A percentile compares a stretch with the other conserved stretches of the same genome.
phyloP scores from a whole-genome alignment of 2,888 invertebrate species.

The Drosophila tanythrix region DNA sequence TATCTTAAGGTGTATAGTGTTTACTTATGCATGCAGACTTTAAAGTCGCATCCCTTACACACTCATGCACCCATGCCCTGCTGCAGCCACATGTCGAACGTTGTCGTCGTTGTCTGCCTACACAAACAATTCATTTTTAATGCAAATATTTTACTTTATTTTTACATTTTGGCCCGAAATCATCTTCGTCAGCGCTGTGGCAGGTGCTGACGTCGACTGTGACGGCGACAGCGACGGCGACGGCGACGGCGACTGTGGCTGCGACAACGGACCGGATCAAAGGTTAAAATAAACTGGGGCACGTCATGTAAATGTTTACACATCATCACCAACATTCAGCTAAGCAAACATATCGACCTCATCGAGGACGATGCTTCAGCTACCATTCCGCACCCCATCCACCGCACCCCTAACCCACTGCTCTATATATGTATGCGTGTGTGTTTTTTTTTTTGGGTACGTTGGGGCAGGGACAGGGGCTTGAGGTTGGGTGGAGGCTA shows the following conservation, averaged over 20 bases:
- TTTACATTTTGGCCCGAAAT: constrained; percentile 33
- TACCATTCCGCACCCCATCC: neutral
- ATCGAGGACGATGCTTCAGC: constrained; percentile 53
- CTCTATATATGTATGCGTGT: constrained; percentile 5
- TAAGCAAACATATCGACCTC: constrained; percentile 82
- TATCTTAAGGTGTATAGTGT: constrained; percentile 44
- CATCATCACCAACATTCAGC: constrained; percentile 81
- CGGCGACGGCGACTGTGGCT: constrained; percentile 16
- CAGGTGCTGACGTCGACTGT: constrained; percentile 30
- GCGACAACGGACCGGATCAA: constrained; percentile 65
- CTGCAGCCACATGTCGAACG: constrained; percentile 32
- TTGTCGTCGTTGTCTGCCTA: constrained; percentile 52
- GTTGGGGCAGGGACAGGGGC: constrained; percentile 1
- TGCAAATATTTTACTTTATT: constrained; percentile 74
- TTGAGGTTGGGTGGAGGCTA: constrained; percentile 17
- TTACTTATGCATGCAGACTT: constrained; percentile 62
- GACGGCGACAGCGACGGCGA: neutral
- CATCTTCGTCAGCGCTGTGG: constrained; percentile 32
- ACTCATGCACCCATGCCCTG: neutral
- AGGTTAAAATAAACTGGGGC: constrained; percentile 81
- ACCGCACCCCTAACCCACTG: neutral
- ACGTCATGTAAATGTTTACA: constrained; percentile 81
- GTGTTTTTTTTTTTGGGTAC: constrained; percentile 2
- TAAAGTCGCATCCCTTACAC: constrained; percentile 41
- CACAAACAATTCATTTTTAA: constrained; percentile 80